phyloP scores from a whole-genome alignment of 2,113 vertebrate genomes.

The Castor canadensis region DNA sequence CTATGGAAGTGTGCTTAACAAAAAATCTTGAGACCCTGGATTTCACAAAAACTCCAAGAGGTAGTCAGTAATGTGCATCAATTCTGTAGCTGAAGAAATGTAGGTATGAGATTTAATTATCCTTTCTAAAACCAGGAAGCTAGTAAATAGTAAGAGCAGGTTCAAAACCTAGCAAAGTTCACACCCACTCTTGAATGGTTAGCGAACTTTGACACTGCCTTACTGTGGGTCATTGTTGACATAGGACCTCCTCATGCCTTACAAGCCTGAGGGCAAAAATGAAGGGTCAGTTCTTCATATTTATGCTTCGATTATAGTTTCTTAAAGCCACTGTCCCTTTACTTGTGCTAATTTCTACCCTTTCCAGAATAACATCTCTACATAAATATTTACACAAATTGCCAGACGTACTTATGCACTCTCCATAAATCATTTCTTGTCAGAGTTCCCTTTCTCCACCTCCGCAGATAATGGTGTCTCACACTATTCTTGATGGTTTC shows the following conservation, averaged over 20 bases:
- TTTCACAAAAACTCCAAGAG: neutral
- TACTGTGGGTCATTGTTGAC: neutral
- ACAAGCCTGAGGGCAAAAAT: neutral
- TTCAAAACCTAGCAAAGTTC: neutral
- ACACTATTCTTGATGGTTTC: neutral
- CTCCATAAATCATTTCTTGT: neutral
- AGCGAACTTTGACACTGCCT: neutral
- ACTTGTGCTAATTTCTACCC: neutral
- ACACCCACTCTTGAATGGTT: neutral
- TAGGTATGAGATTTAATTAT: neutral
- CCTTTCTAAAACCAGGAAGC: neutral
- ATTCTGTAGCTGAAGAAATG: neutral
- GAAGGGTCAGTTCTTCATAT: neutral
- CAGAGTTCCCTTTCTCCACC: neutral
- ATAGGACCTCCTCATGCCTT: neutral
- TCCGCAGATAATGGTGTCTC: neutral
- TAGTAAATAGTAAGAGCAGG: neutral
- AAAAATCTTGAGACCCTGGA: neutral
- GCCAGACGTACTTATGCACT: neutral
- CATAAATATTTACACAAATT: neutral
- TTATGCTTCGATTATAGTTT: neutral
- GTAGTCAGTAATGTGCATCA: neutral
- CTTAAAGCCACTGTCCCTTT: neutral
- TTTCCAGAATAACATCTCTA: constrained; percentile 2
- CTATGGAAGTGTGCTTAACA: neutral